Percentiles rank a stretch among this genome's conserved stretches.
Evolutionary conservation across 2,797 vertebrate genomes (phyloP).

Genomic region (Girardinus metallicus): DNA sequence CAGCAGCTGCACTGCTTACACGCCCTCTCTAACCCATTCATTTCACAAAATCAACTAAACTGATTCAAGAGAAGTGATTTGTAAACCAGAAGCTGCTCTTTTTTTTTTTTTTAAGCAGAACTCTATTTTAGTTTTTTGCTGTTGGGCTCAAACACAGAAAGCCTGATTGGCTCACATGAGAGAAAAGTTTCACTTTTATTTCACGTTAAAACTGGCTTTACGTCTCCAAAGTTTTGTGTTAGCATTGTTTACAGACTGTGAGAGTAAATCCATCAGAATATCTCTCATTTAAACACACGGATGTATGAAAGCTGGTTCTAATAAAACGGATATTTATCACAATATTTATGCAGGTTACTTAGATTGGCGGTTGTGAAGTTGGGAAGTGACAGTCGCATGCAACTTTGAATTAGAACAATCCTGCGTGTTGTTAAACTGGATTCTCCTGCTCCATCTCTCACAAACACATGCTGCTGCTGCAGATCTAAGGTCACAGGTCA

Average conservation of each 20-base stretch:
- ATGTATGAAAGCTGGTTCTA: neutral
- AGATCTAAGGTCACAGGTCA: conserved; percentile 68
- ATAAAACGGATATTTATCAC: neutral
- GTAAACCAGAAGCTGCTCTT: neutral
- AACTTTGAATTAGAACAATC: too few relatives aligned
- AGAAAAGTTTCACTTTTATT: neutral
- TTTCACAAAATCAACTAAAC: neutral
- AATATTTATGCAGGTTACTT: neutral
- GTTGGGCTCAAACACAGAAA: neutral
- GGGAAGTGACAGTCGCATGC: neutral
- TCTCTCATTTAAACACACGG: neutral
- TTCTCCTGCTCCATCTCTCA: conserved; percentile 14
- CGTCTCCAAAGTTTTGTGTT: neutral
- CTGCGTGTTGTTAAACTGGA: conserved; percentile 13
- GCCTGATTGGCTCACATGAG: neutral
- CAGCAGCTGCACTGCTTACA: neutral
- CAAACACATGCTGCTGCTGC: conserved; percentile 41
- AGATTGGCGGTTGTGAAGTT: neutral
- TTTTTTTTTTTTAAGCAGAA: neutral
- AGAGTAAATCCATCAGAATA: neutral
- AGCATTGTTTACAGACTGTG: neutral
- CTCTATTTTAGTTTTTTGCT: neutral
- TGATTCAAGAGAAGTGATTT: neutral
- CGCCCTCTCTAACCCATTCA: neutral
- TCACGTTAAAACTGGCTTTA: neutral